Base-by-base conservation (phyloP, 2,888 invertebrate species). In the Cynaeus angustus region DNA sequence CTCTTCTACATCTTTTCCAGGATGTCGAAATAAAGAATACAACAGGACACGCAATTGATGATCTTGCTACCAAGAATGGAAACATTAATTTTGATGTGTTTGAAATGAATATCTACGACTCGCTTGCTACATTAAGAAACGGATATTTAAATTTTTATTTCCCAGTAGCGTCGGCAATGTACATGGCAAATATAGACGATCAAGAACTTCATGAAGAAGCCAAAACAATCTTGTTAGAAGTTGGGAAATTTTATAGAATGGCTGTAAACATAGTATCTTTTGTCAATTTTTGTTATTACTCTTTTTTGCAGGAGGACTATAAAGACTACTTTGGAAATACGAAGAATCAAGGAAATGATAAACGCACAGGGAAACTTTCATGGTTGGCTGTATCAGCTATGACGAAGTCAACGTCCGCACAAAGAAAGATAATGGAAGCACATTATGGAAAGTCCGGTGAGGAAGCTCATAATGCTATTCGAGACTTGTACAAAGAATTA, bases 191-290 rank as follows among this genome's bases (percentile, higher is more conserved):
- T 83, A 88, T 83, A 50, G 90, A 89, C 48, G 95, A 97, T 83
- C 89, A 90, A 1, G 94, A 94, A 83, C 90, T 92, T 59, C 95
- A 95, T 79, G 33, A 33, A 4, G 21, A 21, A 21, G 21, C 33
- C 2, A 6, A 33, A 33, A 9, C n/a, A 7, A 1, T 33, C 7
- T 9, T 37, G 92, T 96, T 21, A 4, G 4, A 4, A 86, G 96
- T 99, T 91, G 99, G 99, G 28, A 94, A 96, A 79, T 95, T 96
- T 83, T 99, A 93, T 86, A 99, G 99, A 89, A 94, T 97, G 43
- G 96, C 96, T 88, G 95, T 92, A 80, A 75, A 77, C 68, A 1
- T 33, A 33, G 1, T 33, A 33, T 6, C 7, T 33, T 1, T 33
- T 33, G 2, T 9, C n/a, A 33, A 33, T 33, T 33, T 33, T 50